phyloP scores from a whole-genome alignment of 35 echinoderm and acorn worm species.

The Eucidaris tribuloides region DNA sequence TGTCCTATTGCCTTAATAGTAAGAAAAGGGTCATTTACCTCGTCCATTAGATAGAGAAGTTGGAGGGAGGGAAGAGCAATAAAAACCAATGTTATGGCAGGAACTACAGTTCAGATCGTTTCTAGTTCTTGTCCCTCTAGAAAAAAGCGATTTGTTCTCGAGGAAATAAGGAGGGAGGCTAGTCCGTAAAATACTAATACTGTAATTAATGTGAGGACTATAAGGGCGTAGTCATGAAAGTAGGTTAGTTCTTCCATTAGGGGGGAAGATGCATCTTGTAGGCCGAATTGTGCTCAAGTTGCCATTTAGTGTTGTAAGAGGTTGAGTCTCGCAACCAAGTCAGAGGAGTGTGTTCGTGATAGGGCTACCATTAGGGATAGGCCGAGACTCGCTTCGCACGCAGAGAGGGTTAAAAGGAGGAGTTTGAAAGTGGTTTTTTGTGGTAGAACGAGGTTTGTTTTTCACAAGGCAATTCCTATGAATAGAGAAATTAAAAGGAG shows the following conservation, averaged over 20 bases:
- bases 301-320: constrained; percentile 74
- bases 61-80: constrained; percentile 73
- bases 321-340: constrained; percentile 10
- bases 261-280: constrained; percentile 73
- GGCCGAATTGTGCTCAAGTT: constrained; percentile 68
- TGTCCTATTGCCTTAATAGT: constrained; percentile 86
- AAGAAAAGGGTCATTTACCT: constrained; percentile 48
- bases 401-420: constrained; percentile 36
- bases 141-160: constrained; percentile 42
- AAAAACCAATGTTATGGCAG: constrained; percentile 51
- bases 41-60: constrained; percentile 70
- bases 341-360: constrained; percentile 45
- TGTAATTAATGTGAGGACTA: constrained; percentile 52
- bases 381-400: constrained; percentile 56
- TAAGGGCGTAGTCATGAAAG: constrained; percentile 67
- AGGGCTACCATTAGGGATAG: constrained; percentile 58
- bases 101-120: constrained; percentile 56
- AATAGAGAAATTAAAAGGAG: constrained; percentile 45
- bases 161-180: neutral
- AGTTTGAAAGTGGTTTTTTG: constrained; percentile 3
- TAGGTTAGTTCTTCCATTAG: constrained; percentile 60
- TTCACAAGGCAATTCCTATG: constrained; percentile 12
- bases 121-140: constrained; percentile 64
- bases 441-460: neutral
- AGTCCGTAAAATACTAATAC: constrained; percentile 65